Evolutionary conservation across 2,797 vertebrate genomes (phyloP).

Genomic region (Sciaenops ocellatus): DNA sequence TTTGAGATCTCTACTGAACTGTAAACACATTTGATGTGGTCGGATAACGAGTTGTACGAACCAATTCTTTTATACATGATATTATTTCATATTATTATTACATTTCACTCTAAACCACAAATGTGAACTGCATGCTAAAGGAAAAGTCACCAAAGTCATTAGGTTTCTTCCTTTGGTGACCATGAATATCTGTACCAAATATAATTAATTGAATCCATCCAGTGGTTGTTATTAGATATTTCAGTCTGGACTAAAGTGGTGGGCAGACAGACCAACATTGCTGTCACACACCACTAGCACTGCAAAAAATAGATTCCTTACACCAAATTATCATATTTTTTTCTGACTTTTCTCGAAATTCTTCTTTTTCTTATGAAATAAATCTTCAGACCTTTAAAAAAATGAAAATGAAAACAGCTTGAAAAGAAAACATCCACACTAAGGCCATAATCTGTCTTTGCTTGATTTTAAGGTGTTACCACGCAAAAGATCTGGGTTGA

Average conservation of each 20-base stretch:
- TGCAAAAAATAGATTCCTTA: too few species aligned
- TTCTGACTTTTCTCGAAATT: not conserved
- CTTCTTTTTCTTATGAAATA: not conserved
- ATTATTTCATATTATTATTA: not conserved
- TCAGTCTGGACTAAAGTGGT: not conserved
- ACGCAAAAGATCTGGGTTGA: not conserved
- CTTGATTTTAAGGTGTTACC: not conserved
- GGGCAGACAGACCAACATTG: not conserved
- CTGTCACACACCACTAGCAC: not conserved
- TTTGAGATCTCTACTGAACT: not conserved
- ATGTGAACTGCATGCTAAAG: not conserved
- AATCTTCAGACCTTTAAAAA: not conserved
- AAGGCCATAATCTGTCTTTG: not conserved
- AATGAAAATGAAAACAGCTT: not conserved
- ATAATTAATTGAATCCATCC: not conserved
- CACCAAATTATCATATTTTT: not conserved
- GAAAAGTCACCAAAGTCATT: not conserved
- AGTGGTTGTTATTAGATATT: not conserved
- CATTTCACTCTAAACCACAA: not conserved
- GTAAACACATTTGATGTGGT: not conserved
- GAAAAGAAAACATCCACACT: not conserved
- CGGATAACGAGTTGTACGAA: not conserved
- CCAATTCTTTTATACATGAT: not conserved
- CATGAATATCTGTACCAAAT: not conserved
- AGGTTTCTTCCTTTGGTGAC: not conserved